Percentiles rank a stretch among this genome's conserved stretches.
These are phyloP conservation scores for Vireo altiloquus DNA, from an alignment of 2,113 vertebrate genomes.

Conservation along the genomic window DNA sequence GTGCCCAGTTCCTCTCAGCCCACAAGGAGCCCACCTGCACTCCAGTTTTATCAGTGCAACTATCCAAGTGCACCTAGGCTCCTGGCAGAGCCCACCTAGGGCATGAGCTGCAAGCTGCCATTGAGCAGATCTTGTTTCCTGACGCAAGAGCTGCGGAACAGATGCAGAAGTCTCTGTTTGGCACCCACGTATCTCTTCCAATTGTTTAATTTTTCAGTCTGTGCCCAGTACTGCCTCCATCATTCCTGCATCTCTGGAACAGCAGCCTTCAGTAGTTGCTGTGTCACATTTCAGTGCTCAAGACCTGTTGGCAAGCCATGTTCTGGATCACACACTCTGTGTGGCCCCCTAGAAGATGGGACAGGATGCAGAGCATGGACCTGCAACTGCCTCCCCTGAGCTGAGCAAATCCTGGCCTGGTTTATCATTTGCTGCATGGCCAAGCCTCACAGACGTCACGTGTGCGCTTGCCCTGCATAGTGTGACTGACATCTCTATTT, in stretches of 20 bases:
- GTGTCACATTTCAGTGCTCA: not conserved
- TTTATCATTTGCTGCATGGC: not conserved
- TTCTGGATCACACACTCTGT: not conserved
- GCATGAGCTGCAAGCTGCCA: not conserved
- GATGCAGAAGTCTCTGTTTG: not conserved
- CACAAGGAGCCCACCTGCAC: not conserved
- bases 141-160: not conserved
- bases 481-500: slow-evolving; percentile 23
- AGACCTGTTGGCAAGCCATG: not conserved
- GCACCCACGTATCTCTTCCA: not conserved
- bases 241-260: not conserved
- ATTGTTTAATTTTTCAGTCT: not conserved
- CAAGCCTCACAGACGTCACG: not conserved
- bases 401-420: slow-evolving; percentile 2
- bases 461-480: not conserved
- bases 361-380: not conserved
- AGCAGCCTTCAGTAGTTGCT: not conserved
- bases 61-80: too few relatives aligned
- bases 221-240: accelerated
- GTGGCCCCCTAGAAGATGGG: not conserved
- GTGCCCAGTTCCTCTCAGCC: not conserved
- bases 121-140: not conserved
- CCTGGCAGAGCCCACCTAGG: not conserved
- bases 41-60: not conserved
- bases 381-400: not conserved